Percentiles rank a stretch among this genome's conserved stretches.
These are phyloP conservation scores for Drosophila imparisetae DNA, from an alignment of 2,888 invertebrate species.

Conservation along the genomic window DNA sequence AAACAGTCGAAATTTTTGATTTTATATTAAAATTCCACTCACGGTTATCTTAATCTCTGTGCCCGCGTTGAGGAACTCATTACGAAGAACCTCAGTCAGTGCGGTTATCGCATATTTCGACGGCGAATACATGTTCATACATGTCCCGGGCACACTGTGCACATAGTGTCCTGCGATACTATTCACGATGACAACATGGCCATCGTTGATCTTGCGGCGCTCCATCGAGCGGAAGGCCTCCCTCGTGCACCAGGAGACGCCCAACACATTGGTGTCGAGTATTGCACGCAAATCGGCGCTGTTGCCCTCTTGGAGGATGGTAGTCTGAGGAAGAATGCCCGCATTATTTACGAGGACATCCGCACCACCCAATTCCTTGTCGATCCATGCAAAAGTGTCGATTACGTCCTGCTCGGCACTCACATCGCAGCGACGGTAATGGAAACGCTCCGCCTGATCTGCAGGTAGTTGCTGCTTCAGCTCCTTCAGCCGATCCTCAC, in stretches of 20 bases:
- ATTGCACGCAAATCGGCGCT: constrained; percentile 70
- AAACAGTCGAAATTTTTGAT: background rate
- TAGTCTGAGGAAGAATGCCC: constrained; percentile 50
- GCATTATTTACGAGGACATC: constrained; percentile 88
- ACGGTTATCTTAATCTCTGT: constrained; percentile 80
- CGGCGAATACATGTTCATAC: constrained; percentile 80
- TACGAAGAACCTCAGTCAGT: constrained; percentile 81
- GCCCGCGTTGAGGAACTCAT: constrained; percentile 77
- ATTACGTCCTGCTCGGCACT: constrained; percentile 86
- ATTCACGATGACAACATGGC: constrained; percentile 86
- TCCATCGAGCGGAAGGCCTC: constrained; percentile 85
- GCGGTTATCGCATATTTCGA: constrained; percentile 83
- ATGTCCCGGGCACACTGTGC: constrained; percentile 67
- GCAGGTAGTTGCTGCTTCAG: constrained; percentile 50
- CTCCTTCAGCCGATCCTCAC: constrained; percentile 84
- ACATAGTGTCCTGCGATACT: constrained; percentile 82
- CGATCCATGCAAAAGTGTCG: constrained; percentile 85
- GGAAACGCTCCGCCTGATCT: constrained; percentile 76
- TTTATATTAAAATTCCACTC: constrained; percentile 17
- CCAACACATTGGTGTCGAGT: constrained; percentile 85
- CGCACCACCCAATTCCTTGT: constrained; percentile 85
- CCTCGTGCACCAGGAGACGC: constrained; percentile 85
- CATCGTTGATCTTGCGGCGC: constrained; percentile 84
- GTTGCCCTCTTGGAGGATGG: constrained; percentile 56
- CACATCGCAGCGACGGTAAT: constrained; percentile 86